phyloP scores from a whole-genome alignment of 2,113 vertebrate genomes.

The Pungitius pungitius region DNA sequence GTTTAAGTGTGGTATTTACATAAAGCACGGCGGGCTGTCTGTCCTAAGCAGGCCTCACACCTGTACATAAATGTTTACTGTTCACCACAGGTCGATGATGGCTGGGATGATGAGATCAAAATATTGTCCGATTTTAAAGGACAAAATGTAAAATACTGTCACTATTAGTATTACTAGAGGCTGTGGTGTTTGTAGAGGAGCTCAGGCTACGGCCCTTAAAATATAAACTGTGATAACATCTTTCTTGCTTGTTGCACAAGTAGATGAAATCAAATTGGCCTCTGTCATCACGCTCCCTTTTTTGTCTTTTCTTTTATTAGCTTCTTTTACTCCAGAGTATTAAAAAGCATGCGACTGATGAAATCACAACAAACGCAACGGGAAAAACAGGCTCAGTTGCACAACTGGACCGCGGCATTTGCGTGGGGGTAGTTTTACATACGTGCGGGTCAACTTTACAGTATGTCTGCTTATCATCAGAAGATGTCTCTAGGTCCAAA shows the following conservation, averaged over 20 bases:
- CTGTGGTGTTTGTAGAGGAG: neutral
- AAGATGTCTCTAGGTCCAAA: constrained; percentile 37
- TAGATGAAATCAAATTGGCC: constrained; percentile 31
- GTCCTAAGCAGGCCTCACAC: constrained; percentile 15
- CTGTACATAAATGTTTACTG: constrained; percentile 1
- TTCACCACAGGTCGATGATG: constrained; percentile 23
- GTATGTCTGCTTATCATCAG: constrained; percentile 56
- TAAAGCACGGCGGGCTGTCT: constrained; percentile 54
- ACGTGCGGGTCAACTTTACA: constrained; percentile 32
- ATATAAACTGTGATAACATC: neutral
- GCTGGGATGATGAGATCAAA: neutral
- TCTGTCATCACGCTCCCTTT: constrained; percentile 8
- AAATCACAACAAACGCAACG: constrained; percentile 7
- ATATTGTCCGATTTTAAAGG: neutral
- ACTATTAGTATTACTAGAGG: neutral
- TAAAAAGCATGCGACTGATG: neutral
- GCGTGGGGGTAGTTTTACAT: neutral
- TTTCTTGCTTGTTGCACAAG: constrained; percentile 9
- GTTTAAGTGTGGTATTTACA: constrained; percentile 75
- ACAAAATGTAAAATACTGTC: neutral
- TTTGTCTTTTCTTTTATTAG: constrained; percentile 18
- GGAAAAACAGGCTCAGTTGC: constrained; percentile 12
- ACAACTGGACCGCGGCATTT: neutral
- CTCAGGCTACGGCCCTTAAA: neutral
- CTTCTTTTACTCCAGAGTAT: constrained; percentile 3